These are phyloP conservation scores for Patiria pectinifera DNA, from an alignment of 53 echinoderm and acorn worm species.

Conservation along the genomic window DNA sequence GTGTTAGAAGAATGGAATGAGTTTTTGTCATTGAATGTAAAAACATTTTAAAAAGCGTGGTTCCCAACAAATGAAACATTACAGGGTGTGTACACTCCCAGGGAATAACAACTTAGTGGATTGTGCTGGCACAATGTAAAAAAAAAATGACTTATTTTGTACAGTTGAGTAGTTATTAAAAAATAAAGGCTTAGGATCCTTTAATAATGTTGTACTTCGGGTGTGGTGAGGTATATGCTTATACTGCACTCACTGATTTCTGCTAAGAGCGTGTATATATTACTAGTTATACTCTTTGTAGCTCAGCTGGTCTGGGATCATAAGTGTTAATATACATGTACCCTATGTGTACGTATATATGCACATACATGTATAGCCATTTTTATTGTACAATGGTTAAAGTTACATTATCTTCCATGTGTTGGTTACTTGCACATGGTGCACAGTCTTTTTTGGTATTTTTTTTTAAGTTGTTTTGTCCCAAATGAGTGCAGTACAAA, in stretches of 20 bases:
- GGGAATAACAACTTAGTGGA: background rate
- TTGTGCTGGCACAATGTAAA: slow-evolving; percentile 45
- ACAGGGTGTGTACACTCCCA: no score
- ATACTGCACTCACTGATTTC: background rate
- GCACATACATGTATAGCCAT: background rate
- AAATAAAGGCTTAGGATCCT: background rate
- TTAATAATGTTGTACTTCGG: slow-evolving; percentile 8
- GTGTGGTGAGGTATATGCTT: background rate
- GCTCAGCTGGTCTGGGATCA: slow-evolving; percentile 32
- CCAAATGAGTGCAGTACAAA: background rate
- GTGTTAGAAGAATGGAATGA: no score
- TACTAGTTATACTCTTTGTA: slow-evolving; percentile 9
- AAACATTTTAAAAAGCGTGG: no score
- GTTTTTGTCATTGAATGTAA: no score
- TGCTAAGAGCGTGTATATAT: background rate
- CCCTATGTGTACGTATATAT: no score
- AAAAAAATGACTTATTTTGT: background rate
- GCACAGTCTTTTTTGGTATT: background rate
- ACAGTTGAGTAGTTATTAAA: background rate
- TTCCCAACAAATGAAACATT: no score
- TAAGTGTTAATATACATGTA: background rate
- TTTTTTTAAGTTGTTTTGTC: background rate
- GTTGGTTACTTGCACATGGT: no score
- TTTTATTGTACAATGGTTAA: background rate
- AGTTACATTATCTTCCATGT: background rate